Percentiles rank a stretch among this genome's conserved stretches.
These are phyloP conservation scores for Daktulosphaira vitifoliae DNA, from an alignment of 1,140 invertebrate species.

Conservation along the genomic window DNA sequence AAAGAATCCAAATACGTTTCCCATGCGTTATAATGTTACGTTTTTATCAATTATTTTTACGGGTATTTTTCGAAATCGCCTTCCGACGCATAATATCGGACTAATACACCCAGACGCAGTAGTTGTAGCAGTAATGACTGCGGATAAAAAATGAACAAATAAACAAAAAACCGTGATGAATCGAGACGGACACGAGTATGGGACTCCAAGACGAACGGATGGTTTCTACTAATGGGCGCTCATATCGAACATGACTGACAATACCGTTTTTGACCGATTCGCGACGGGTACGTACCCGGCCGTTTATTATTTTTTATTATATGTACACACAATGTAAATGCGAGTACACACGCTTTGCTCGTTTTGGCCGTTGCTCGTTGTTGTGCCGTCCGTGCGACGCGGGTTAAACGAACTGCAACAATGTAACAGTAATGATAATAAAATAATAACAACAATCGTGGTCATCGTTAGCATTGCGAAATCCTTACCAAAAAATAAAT, in stretches of 20 bases:
- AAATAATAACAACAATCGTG: slow-evolving; percentile 1
- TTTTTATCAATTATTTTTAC: too few species aligned
- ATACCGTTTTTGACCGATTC: slow-evolving; percentile 28
- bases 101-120: too few species aligned
- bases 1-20: too few species aligned
- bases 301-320: neutral
- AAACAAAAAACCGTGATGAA: neutral
- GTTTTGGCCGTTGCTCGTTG: neutral
- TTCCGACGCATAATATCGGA: too few species aligned
- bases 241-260: slow-evolving; percentile 18
- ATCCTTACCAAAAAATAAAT: slow-evolving; percentile 10
- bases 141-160: neutral
- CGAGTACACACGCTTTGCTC: too few species aligned
- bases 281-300: neutral
- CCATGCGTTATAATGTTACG: too few species aligned
- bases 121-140: neutral
- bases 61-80: too few species aligned
- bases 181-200: neutral
- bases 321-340: too few species aligned
- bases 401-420: slow-evolving; percentile 27
- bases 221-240: neutral
- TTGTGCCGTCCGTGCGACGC: too few species aligned
- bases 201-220: neutral
- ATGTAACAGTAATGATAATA: slow-evolving; percentile 17
- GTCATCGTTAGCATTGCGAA: slow-evolving; percentile 1